Conservation (phyloP, 2,113 vertebrate genomes). For the Drymodes brunneopygia region DNA sequence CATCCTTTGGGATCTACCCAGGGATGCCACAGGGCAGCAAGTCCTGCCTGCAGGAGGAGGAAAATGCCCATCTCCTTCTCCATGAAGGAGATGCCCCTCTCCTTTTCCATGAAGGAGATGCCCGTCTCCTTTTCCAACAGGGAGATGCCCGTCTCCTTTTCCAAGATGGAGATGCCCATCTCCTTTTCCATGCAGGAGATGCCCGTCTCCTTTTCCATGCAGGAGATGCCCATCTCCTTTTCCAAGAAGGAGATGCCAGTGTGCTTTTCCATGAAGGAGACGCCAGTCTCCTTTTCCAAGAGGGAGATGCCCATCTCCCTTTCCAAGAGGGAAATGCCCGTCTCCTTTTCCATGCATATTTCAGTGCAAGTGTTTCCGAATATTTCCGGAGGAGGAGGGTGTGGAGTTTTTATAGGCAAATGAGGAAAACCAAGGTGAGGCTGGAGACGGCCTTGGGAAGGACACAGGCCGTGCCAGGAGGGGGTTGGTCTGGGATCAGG, state of each 20-base stretch:
- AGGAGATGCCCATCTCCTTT: not conserved
- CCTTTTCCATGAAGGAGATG: not conserved
- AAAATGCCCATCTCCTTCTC: not conserved
- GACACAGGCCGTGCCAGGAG: not conserved
- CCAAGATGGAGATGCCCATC: not conserved
- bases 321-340: not conserved
- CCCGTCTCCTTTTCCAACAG: not conserved
- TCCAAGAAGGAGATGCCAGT: accelerated
- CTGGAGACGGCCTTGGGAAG: not conserved
- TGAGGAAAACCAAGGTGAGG: conserved; percentile 32
- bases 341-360: not conserved
- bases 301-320: not conserved
- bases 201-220: not conserved
- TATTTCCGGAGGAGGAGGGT: conserved; percentile 31
- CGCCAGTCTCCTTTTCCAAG: not conserved
- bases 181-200: not conserved
- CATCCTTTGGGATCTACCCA: not conserved
- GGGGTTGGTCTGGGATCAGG: not conserved
- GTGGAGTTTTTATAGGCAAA: conserved; percentile 34
- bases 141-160: not conserved
- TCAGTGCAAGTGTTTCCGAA: not conserved
- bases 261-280: not conserved
- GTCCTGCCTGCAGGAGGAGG: not conserved
- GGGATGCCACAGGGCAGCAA: not conserved
- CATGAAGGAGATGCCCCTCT: not conserved